phyloP scores from a whole-genome alignment of 2,797 vertebrate species.

The Propithecus deckenii region DNA sequence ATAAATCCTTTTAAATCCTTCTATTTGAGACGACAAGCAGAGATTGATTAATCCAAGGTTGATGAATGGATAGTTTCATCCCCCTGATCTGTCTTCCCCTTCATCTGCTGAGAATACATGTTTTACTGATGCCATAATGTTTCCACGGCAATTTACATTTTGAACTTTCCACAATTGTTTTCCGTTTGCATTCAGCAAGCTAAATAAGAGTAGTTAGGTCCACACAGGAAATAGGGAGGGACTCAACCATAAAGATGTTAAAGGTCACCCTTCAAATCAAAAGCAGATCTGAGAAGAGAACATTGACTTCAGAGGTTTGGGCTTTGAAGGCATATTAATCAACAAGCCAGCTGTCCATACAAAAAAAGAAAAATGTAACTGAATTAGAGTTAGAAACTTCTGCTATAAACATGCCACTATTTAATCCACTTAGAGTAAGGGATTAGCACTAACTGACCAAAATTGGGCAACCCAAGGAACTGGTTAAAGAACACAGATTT shows the following conservation, averaged over 20 bases:
- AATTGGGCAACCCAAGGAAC: background rate
- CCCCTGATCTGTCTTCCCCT: background rate
- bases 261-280: constrained; percentile 66
- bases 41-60: constrained; percentile 55
- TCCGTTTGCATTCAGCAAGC: constrained; percentile 41
- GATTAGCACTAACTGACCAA: background rate
- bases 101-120: background rate
- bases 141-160: constrained; percentile 63
- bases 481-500: background rate
- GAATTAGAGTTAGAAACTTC: background rate
- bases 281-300: constrained; percentile 44
- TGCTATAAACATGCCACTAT: background rate
- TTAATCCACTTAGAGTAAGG: background rate
- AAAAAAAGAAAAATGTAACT: constrained; percentile 17
- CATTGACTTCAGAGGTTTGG: background rate
- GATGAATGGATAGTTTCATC: constrained; percentile 35
- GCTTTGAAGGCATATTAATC: constrained; percentile 44
- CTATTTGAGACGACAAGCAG: constrained; percentile 50
- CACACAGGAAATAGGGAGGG: constrained; percentile 18
- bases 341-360: background rate
- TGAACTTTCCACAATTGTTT: constrained; percentile 58
- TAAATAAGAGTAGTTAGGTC: constrained; percentile 47
- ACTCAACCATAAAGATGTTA: constrained; percentile 46
- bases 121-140: constrained; percentile 34
- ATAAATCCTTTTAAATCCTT: constrained; percentile 53